Conservation (phyloP, 2,797 vertebrate species). For the Microctenopoma stevenorrisi region DNA sequence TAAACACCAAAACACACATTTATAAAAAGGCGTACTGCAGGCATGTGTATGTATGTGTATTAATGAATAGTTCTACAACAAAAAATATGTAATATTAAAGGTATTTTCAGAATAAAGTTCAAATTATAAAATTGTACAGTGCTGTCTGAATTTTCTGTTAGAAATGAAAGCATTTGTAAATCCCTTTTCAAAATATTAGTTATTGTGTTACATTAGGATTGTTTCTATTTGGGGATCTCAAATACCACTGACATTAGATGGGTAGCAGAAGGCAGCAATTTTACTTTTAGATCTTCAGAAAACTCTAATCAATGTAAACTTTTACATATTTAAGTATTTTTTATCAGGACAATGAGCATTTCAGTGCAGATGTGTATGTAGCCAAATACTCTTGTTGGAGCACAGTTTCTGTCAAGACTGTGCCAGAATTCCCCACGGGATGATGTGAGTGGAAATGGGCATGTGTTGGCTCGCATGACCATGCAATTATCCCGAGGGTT, state of each 20-base stretch:
- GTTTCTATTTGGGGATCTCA: not conserved
- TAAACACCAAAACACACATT: constrained; percentile 41
- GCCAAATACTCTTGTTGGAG: constrained; percentile 18
- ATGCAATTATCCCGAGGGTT: constrained; percentile 39
- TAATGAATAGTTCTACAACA: not conserved
- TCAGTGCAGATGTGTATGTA: constrained; percentile 1
- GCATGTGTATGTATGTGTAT: not conserved
- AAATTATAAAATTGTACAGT: not conserved
- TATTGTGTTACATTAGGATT: not conserved
- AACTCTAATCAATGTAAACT: not conserved
- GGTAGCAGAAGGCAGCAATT: too few species aligned
- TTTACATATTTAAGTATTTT: too few species aligned
- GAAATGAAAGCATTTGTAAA: not conserved
- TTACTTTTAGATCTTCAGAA: too few species aligned
- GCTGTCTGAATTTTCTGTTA: not conserved
- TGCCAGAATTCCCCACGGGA: constrained; percentile 40
- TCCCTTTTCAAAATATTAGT: not conserved
- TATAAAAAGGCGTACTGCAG: constrained; percentile 8
- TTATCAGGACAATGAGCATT: constrained; percentile 21
- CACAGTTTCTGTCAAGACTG: constrained; percentile 36
- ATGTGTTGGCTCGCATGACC: constrained; percentile 46
- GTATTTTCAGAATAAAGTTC: not conserved
- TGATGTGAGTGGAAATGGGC: constrained; percentile 52
- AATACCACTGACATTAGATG: too few species aligned
- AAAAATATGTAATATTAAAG: not conserved